Evolutionary conservation across 37 sponge, comb jelly and placozoan genomes (phyloP).

Genomic region (Halichondria panicea): DNA sequence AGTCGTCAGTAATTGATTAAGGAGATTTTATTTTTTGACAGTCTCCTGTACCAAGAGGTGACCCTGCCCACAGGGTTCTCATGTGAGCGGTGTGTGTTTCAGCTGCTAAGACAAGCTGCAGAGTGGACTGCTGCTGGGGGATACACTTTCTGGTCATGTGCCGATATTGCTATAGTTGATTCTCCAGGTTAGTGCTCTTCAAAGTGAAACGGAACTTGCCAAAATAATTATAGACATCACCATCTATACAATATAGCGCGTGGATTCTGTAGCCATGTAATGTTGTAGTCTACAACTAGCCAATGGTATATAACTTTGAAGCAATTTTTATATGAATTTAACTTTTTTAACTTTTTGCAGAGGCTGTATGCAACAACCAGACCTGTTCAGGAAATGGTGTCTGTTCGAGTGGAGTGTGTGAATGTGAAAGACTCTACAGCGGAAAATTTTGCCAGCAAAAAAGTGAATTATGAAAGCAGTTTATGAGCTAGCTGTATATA

Average conservation of each 20-base stretch:
- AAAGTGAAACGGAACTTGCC: neutral
- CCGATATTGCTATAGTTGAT: slow-evolving; percentile 38
- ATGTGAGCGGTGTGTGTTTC: slow-evolving; percentile 64
- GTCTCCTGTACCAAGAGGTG: slow-evolving; percentile 3
- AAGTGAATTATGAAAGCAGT: slow-evolving; percentile 5
- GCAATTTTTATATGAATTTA: neutral
- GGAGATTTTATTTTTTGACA: neutral
- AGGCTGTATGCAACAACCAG: slow-evolving; percentile 14
- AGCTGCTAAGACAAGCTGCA: slow-evolving; percentile 59
- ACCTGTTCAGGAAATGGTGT: slow-evolving; percentile 49
- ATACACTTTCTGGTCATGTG: slow-evolving; percentile 75
- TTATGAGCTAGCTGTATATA: neutral
- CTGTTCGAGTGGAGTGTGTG: slow-evolving; percentile 33
- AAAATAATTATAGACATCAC: too few relatives aligned
- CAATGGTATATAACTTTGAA: neutral
- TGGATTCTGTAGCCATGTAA: too few relatives aligned
- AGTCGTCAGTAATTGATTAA: neutral
- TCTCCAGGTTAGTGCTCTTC: neutral
- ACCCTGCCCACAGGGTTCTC: slow-evolving; percentile 39
- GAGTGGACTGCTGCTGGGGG: slow-evolving; percentile 63
- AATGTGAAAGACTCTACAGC: slow-evolving; percentile 32
- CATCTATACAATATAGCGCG: too few relatives aligned
- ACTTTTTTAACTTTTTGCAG: neutral
- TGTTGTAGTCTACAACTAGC: too few relatives aligned
- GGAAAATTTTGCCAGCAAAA: slow-evolving; percentile 57